These are phyloP conservation scores for Takifugu rubripes DNA, from an alignment of 2,797 vertebrate species.

Conservation along the genomic window DNA sequence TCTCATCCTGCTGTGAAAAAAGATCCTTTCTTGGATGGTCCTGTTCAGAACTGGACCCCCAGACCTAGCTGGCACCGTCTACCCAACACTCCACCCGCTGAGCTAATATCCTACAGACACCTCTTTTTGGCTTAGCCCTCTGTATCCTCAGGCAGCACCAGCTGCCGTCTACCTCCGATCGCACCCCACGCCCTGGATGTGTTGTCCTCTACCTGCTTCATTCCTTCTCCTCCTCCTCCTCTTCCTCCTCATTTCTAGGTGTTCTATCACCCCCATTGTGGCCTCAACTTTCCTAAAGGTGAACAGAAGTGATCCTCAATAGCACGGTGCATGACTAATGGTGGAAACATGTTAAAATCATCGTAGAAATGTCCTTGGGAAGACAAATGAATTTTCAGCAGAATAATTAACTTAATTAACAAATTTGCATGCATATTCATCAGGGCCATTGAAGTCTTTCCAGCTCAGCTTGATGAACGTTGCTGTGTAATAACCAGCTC, in stretches of 20 bases:
- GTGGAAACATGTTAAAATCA: constrained; percentile 99
- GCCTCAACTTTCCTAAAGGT: constrained; percentile 75
- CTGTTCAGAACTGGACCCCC: constrained; percentile 42
- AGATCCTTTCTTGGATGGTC: constrained; percentile 26
- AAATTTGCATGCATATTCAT: constrained; percentile 99
- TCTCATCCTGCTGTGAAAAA: too few species aligned
- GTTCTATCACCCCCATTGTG: constrained; percentile 32
- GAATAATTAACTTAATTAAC: constrained; percentile 99
- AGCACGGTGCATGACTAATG: constrained; percentile 98
- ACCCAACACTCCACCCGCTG: constrained; percentile 45
- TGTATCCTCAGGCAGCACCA: constrained; percentile 66
- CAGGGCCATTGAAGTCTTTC: constrained; percentile 99
- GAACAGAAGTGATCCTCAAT: constrained; percentile 95
- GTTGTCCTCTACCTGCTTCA: constrained; percentile 53
- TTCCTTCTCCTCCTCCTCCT: constrained; percentile 39
- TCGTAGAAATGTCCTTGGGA: constrained; percentile 99
- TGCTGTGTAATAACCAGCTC: constrained; percentile 99
- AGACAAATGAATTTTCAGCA: constrained; percentile 99
- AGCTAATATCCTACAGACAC: constrained; percentile 61
- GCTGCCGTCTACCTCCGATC: constrained; percentile 61
- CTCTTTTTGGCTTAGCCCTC: constrained; percentile 60
- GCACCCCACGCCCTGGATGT: constrained; percentile 49
- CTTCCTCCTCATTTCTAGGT: constrained; percentile 24
- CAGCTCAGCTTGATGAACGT: constrained; percentile 99
- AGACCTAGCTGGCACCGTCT: constrained; percentile 49